Conservation (phyloP, 2,113 vertebrate genomes). For the Rhea pennata region DNA sequence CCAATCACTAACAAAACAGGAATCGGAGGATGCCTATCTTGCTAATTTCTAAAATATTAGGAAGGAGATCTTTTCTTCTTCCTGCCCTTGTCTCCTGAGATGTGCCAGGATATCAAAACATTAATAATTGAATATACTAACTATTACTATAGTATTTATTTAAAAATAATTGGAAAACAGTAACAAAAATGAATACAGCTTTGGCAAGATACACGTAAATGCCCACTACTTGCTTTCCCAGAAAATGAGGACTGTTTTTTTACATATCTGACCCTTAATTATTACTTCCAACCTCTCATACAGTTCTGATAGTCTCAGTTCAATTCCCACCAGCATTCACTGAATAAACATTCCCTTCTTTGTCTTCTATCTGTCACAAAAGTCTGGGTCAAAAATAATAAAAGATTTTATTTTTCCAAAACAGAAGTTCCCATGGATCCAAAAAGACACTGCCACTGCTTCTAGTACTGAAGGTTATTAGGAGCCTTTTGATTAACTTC, state of each 20-base stretch:
- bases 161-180: background rate
- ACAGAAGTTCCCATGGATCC: background rate
- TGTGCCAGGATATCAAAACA: background rate
- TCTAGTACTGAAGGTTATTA: background rate
- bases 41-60: background rate
- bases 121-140: background rate
- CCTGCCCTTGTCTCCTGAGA: background rate
- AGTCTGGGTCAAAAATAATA: background rate
- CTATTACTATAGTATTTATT: background rate
- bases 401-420: background rate
- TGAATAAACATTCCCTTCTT: background rate
- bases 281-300: background rate
- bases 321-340: background rate
- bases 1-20: constrained; percentile 3
- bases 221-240: background rate
- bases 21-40: background rate
- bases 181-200: background rate
- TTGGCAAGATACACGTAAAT: background rate
- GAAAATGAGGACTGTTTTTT: background rate
- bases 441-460: background rate
- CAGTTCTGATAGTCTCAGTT: background rate
- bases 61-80: background rate
- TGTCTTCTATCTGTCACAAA: background rate
- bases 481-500: background rate
- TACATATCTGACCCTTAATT: background rate